Evolutionary conservation across 2,113 vertebrate species (phyloP), one percentile per base, ranked within the genome.

Genomic region (Nothoprocta pentlandii): DNA sequence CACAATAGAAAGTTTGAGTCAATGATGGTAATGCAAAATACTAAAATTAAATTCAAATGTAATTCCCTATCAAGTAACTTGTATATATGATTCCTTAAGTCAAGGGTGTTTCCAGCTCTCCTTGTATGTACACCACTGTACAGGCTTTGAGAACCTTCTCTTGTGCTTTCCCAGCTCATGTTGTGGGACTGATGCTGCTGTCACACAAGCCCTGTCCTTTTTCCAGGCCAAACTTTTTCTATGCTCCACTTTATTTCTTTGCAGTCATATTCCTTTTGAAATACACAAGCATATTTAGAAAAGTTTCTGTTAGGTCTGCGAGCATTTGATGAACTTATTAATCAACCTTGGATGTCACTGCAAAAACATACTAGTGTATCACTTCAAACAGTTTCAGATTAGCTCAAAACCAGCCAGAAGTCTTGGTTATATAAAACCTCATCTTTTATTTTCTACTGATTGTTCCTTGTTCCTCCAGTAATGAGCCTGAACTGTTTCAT

Each of bases 381-480:
- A 16, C 13, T 74, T 74, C 30, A n/a, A 93, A 44, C 0, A 4
- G 51, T 39, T 66, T 74, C 32, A 61, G n/a, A 53, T 71, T 71
- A 74, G 44, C 61, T 81, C 36, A 67, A 88, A 91, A 53, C 4
- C 19, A 46, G 5, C n/a, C 62, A 67, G 64, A 95, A 80, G 23
- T 91, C 66, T 10, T 34, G 39, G 17, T 83, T 63, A 54, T 12
- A 75, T 1, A 66, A 67, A 14, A 3, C 11, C 19, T 73, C 58
- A 19, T 49, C 49, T 11, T 49, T 49, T 49, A 9, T 49, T 69
- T 87, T 90, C 70, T 21, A 16, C 0, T 2, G 12, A 11, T 94
- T 78, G 7, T 56, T 92, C 25, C 42, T 83, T 87, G 12, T 77
- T 85, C 21, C 20, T 77, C 77, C 39, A 44, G 17, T 73, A 85